Evolutionary conservation across 1,140 invertebrate species (phyloP).

Genomic region (Choristoneura fumiferana): DNA sequence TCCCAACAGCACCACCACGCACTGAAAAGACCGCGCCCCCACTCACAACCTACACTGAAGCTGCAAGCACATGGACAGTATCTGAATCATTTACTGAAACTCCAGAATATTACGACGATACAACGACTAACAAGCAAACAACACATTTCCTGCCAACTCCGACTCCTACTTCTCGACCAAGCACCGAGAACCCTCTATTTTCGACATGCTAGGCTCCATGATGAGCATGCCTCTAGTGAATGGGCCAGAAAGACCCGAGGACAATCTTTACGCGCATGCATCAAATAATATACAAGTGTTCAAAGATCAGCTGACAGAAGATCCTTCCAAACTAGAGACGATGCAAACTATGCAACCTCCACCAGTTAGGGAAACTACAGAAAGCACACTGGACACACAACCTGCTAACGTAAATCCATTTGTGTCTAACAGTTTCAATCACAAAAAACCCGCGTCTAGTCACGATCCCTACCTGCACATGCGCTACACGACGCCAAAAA

Average conservation of each 20-base stretch:
- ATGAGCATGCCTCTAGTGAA: slow-evolving; percentile 66
- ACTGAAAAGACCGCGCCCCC: slow-evolving; percentile 18
- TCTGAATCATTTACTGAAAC: slow-evolving; percentile 39
- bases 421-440: slow-evolving; percentile 44
- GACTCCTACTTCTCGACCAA: slow-evolving; percentile 13
- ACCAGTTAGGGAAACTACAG: slow-evolving; percentile 47
- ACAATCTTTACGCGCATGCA: slow-evolving; percentile 67
- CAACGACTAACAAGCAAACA: slow-evolving; percentile 23
- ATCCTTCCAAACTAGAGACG: slow-evolving; percentile 50
- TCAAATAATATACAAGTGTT: slow-evolving; percentile 63
- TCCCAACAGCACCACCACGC: slow-evolving; percentile 50
- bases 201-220: slow-evolving; percentile 66
- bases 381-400: slow-evolving; percentile 51
- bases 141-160: slow-evolving; percentile 29
- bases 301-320: slow-evolving; percentile 44
- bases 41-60: slow-evolving; percentile 16
- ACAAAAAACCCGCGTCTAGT: slow-evolving; percentile 56
- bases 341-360: slow-evolving; percentile 77
- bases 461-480: slow-evolving; percentile 68
- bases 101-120: slow-evolving; percentile 38
- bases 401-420: slow-evolving; percentile 54
- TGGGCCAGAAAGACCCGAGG: slow-evolving; percentile 58
- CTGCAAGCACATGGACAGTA: slow-evolving; percentile 21
- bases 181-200: slow-evolving; percentile 20
- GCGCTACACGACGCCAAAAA: slow-evolving; percentile 62